phyloP scores from a whole-genome alignment of 2,113 vertebrate genomes.

The Herpetotheres cachinnans region DNA sequence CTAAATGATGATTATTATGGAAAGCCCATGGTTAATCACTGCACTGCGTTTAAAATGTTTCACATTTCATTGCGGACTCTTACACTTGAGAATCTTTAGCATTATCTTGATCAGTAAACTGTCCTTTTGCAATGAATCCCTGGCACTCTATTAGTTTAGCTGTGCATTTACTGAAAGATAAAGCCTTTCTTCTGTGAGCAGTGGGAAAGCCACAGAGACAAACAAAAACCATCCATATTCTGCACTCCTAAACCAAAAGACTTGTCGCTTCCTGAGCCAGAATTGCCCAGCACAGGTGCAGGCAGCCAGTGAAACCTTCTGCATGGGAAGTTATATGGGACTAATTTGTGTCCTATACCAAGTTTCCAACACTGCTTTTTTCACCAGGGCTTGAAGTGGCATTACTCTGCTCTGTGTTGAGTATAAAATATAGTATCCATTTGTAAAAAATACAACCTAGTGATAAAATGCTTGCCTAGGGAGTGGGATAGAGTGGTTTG shows the following conservation, averaged over 20 bases:
- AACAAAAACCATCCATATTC: neutral
- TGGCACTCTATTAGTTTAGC: neutral
- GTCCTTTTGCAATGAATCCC: neutral
- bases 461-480: neutral
- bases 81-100: neutral
- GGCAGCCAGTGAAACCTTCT: neutral
- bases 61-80: neutral
- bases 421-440: neutral
- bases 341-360: neutral
- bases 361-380: neutral
- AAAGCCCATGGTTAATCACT: neutral
- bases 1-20: neutral
- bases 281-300: neutral
- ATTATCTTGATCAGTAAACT: neutral
- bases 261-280: neutral
- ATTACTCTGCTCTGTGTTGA: neutral
- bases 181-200: slow-evolving; percentile 13
- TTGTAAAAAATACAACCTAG: neutral
- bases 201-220: slow-evolving; percentile 2
- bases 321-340: neutral
- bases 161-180: neutral
- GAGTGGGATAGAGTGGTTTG: neutral
- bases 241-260: neutral
- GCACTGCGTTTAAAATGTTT: neutral
- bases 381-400: neutral